Evolutionary conservation across 2,888 invertebrate species (phyloP).

Genomic region (Eristalis pertinax): DNA sequence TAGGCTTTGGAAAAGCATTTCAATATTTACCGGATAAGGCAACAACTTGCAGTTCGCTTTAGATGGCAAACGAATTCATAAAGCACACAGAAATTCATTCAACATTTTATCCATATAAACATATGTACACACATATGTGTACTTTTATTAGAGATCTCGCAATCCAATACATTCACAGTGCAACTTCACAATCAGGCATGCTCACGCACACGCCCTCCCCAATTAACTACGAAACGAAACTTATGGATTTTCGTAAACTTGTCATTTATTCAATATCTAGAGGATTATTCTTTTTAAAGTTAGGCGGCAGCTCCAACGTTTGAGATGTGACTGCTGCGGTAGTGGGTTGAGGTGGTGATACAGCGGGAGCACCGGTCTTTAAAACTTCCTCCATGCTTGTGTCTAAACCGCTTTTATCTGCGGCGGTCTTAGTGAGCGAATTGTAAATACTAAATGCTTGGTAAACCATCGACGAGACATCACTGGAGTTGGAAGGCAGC

Average conservation of each 20-base stretch:
- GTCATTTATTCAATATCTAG: constrained; percentile 48
- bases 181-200: background rate
- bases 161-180: background rate
- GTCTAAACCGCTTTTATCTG: background rate
- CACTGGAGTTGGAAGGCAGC: constrained; percentile 93
- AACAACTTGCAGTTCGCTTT: too few species aligned
- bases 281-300: constrained; percentile 5
- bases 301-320: background rate
- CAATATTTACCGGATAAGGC: too few species aligned
- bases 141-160: background rate
- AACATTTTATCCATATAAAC: background rate
- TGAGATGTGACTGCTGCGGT: background rate
- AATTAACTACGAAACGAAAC: background rate
- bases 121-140: background rate
- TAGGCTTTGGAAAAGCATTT: too few species aligned
- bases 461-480: constrained; percentile 78
- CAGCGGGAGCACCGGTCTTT: background rate
- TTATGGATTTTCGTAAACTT: constrained; percentile 5
- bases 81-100: too few species aligned
- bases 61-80: too few species aligned
- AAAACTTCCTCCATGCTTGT: background rate
- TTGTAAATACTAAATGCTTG: constrained; percentile 80
- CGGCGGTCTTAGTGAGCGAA: constrained; percentile 74
- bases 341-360: background rate
- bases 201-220: background rate